phyloP scores from a whole-genome alignment of 2,888 invertebrate species.

The Siphlonurus alternatus region DNA sequence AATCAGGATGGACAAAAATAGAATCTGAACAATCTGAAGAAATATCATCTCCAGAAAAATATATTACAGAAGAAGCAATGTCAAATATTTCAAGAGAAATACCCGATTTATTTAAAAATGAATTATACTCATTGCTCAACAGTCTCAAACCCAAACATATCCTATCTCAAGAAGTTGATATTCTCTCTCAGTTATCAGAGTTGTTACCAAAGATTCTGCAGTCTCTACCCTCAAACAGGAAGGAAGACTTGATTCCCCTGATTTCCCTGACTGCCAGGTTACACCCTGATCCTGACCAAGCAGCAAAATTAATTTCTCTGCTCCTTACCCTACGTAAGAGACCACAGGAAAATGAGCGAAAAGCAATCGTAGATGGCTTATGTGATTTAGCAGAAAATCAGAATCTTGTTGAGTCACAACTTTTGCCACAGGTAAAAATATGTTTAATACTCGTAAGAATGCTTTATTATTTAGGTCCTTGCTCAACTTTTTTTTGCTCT shows the following conservation, averaged over 20 bases:
- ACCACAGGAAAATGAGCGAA: conserved; percentile 45
- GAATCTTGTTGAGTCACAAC: neutral
- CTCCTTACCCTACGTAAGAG: conserved; percentile 54
- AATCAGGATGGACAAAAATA: too few relatives aligned
- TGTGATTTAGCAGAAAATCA: neutral
- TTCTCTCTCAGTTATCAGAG: too few relatives aligned
- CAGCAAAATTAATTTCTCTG: conserved; percentile 45
- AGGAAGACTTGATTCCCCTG: conserved; percentile 35
- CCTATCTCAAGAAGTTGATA: too few relatives aligned
- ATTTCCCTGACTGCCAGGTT: conserved; percentile 41
- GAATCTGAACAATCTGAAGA: too few relatives aligned
- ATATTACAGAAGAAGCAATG: neutral
- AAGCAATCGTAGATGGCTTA: neutral
- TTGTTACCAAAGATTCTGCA: neutral
- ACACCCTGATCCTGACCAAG: conserved; percentile 36
- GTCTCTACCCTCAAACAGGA: conserved; percentile 29
- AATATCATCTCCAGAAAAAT: too few relatives aligned
- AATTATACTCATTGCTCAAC: too few relatives aligned
- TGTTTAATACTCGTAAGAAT: too few relatives aligned
- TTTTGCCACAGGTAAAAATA: too few relatives aligned
- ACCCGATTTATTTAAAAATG: neutral
- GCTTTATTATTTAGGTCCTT: too few relatives aligned
- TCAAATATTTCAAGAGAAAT: neutral
- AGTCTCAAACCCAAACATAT: too few relatives aligned
- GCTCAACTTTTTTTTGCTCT: too few relatives aligned